Evolutionary conservation across 2,888 invertebrate species (phyloP).

Genomic region (Helicoverpa assulta): DNA sequence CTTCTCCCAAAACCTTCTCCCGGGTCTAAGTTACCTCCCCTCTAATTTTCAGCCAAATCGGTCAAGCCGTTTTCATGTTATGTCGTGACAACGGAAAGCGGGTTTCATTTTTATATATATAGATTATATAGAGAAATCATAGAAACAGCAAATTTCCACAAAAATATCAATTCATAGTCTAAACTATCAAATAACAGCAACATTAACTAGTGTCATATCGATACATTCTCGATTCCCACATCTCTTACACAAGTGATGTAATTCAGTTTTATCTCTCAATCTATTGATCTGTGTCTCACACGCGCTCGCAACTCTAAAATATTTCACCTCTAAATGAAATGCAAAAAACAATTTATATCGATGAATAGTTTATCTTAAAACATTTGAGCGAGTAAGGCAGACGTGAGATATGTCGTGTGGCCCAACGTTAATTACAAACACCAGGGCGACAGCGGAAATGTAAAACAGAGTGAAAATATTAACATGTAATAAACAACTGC

Average conservation of each 20-base stretch:
- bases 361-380: conserved; percentile 41
- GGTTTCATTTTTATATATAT: too few species aligned
- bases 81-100: too few species aligned
- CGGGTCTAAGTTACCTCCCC: too few species aligned
- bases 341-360: conserved; percentile 56
- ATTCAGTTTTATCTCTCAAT: conserved; percentile 36
- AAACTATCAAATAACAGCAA: conserved; percentile 25
- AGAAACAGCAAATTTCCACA: not conserved
- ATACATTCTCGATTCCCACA: conserved; percentile 22
- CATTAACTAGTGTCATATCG: conserved; percentile 32
- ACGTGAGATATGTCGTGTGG: conserved; percentile 55
- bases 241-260: conserved; percentile 19
- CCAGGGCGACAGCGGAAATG: conserved; percentile 61
- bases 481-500: conserved; percentile 66
- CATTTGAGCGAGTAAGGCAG: conserved; percentile 46
- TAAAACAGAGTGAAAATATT: conserved; percentile 61
- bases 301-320: conserved; percentile 27
- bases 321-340: conserved; percentile 47
- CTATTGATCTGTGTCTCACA: conserved; percentile 24
- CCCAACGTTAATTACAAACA: conserved; percentile 60
- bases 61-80: too few species aligned
- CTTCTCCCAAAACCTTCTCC: too few species aligned
- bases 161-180: conserved; percentile 8
- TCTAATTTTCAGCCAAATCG: too few species aligned
- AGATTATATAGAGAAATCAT: too few species aligned